Evolutionary conservation across 2,113 vertebrate species (phyloP), one percentile per base, ranked within the genome.

Genomic region (Marcusenius ussheri): DNA sequence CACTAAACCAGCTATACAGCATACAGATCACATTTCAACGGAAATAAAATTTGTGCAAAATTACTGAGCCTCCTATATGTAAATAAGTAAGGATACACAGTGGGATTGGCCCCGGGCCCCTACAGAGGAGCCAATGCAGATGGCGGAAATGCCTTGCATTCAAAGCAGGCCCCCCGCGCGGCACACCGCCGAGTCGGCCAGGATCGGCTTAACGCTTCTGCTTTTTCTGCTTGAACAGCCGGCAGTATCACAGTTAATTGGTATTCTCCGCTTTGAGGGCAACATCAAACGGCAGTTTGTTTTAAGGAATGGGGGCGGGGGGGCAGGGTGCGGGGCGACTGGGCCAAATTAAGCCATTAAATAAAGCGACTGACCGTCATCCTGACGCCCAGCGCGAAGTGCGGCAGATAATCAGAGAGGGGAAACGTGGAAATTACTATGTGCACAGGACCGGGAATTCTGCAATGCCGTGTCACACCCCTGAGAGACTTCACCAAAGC

Each of bases 271-370:
- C 83, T 84, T n/a, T 84, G 83, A 47, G 83, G 74, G 83, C 83
- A 24, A 84, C 83, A 84, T 84, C 83, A 84, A 84, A 84, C 83
- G 39, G 83, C 83, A 84, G 83, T 47, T 84, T 84, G 83, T 84
- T 84, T 84, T 19, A 84, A 19, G 39, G 39, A 13, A 84, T 3
- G 35, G 39, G 45, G 39, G 7, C 7, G 80, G 70, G 1, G 31
- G 27, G 11, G 51, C 17, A 9, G 15, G 80, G 70, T 9, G 70
- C 0, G 5, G 15, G 17, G 35, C 21, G 1, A 39, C 80, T 83
- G 80, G 35, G 45, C 45, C 35, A 47, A 46, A 83, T 47, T 47
- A 47, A 83, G 42, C 17, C 42, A 47, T 83, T 83, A 83, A 46
- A 45, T 4, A 84, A 47, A 84, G 83, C 17, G 2, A 47, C 15